Evolutionary conservation across 1,140 invertebrate species (phyloP), one percentile per base, ranked within the genome.

Genomic region (Cotesia vestalis): DNA sequence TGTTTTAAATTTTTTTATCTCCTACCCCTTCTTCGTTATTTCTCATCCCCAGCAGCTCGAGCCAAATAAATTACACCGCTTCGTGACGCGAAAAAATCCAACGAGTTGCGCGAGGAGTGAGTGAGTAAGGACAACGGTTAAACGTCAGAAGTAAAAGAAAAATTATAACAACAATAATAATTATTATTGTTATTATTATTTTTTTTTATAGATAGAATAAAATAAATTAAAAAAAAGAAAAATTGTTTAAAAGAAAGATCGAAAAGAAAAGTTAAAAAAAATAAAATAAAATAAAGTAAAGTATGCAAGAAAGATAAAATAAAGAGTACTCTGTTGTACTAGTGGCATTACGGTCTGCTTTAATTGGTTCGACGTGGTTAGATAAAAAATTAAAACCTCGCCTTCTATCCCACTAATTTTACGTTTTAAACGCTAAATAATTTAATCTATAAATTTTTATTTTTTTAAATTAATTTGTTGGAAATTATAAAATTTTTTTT

Each of bases 1-100:
- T 46, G 38, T 36, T 53, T 27, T 17, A 17, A 9, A 6, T 64
- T 14, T n/a, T 63, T 51, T 55, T 14, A 40, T 11, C n/a, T 52
- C 62, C 20, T 51, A 6, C 67, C 71, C 52, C 64, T n/a, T 38
- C 38, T 61, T 14, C 73, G 52, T 70, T 61, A 53, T 20, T 67
- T 66, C 34, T 57, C 36, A 68, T 75, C 73, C 60, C 71, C 74
- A 75, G 82, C 83, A n/a, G n/a, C n/a, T 83, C 81, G 81, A 63
- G 78, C 82, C 83, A 84, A 85, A 85, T 85, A 85, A 85, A 85
- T 85, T 85, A 84, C 83, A 85, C 81, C 84, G 81, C 82, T 81
- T 84, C 84, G 83, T 85, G 84, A 85, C 83, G 84, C 84, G 84
- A 85, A 85, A 85, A 85, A 85, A 84, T 83, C 83, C 84, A 84